Percentiles rank a stretch among this genome's conserved stretches.
Evolutionary conservation across 2,888 invertebrate genomes (phyloP).

Genomic region (Diplolepis rosae): DNA sequence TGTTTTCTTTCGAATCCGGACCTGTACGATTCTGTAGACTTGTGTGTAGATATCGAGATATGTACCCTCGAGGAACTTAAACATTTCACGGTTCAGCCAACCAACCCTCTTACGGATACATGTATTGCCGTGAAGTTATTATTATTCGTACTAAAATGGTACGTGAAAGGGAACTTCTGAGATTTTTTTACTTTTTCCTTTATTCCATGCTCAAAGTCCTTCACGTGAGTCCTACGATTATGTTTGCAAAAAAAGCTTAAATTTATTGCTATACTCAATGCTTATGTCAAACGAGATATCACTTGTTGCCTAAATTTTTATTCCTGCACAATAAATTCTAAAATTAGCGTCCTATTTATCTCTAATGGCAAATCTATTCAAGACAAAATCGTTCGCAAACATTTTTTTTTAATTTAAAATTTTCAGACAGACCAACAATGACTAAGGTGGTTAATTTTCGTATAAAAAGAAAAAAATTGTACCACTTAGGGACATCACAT

Average conservation of each 20-base stretch:
- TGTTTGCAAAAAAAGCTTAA: not conserved
- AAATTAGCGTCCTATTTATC: slow-evolving; percentile 2
- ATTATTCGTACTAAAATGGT: slow-evolving; percentile 11
- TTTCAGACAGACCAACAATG: too few relatives aligned
- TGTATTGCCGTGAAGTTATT: slow-evolving; percentile 20
- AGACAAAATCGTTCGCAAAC: too few relatives aligned
- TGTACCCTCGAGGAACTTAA: slow-evolving; percentile 24
- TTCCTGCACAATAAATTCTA: not conserved
- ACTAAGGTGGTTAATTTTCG: too few relatives aligned
- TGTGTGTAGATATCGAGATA: slow-evolving; percentile 26
- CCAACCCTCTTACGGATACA: slow-evolving; percentile 20
- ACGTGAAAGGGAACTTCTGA: slow-evolving; percentile 22
- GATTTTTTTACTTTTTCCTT: slow-evolving; percentile 4
- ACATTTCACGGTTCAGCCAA: slow-evolving; percentile 18
- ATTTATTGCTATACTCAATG: slow-evolving; percentile 12
- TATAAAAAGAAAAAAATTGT: too few relatives aligned
- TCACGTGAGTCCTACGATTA: not conserved
- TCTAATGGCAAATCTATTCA: not conserved
- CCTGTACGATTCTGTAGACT: slow-evolving; percentile 1
- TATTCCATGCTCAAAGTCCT: not conserved
- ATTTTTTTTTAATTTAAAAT: too few relatives aligned
- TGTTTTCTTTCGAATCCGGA: slow-evolving; percentile 4
- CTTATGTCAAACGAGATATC: slow-evolving; percentile 13
- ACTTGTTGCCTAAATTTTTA: slow-evolving; percentile 8
- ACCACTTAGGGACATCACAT: too few relatives aligned